Evolutionary conservation across 2,888 invertebrate species (phyloP).

Genomic region (Parasteatoda lunata): DNA sequence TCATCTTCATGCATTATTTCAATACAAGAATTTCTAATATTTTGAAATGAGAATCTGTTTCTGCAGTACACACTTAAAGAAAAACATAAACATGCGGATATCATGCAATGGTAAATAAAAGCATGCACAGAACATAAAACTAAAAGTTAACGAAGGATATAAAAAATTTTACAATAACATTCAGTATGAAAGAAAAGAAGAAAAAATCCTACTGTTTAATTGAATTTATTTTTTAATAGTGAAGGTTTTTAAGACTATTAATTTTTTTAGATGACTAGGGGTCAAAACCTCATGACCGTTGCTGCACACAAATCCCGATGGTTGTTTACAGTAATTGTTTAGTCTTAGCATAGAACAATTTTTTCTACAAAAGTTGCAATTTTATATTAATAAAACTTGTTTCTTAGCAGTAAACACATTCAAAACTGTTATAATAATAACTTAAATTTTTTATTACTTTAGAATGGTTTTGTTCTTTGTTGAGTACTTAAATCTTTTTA

Average conservation of each 20-base stretch:
- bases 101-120: conserved; percentile 12
- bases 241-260: not conserved
- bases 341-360: too few relatives aligned
- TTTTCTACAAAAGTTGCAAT: too few relatives aligned
- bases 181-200: conserved; percentile 1
- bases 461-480: too few relatives aligned
- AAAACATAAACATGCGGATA: conserved; percentile 39
- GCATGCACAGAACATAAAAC: not conserved
- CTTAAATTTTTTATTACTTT: too few relatives aligned
- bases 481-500: too few relatives aligned
- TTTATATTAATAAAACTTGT: too few relatives aligned
- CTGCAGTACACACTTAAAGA: conserved; percentile 47
- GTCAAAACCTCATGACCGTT: too few relatives aligned
- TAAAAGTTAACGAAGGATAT: not conserved
- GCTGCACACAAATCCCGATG: too few relatives aligned
- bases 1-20: conserved; percentile 67
- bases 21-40: conserved; percentile 60
- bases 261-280: not conserved
- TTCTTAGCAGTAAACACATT: too few relatives aligned
- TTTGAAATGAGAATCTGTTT: conserved; percentile 44
- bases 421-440: too few relatives aligned
- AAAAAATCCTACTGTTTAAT: not conserved
- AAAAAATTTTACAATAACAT: not conserved
- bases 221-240: not conserved
- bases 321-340: too few relatives aligned